A percentile compares a stretch with the other conserved stretches of the same genome.
phyloP scores from a whole-genome alignment of 2,888 invertebrate species.

The Euplexia lucipara region DNA sequence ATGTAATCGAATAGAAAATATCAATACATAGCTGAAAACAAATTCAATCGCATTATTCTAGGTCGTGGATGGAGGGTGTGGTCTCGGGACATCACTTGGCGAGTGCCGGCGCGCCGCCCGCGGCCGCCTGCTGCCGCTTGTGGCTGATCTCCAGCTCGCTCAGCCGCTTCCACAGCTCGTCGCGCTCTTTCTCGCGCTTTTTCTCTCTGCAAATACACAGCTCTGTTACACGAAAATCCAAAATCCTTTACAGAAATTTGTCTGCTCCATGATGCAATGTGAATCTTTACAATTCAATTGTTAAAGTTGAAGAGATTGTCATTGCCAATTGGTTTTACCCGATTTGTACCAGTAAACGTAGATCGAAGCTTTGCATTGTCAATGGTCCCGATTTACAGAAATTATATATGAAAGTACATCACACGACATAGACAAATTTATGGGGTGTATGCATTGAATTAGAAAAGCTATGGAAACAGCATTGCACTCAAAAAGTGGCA shows the following conservation, averaged over 20 bases:
- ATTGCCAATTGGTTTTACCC: not conserved
- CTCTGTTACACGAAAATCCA: constrained; percentile 22
- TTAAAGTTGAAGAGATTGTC: not conserved
- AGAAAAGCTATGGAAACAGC: too few relatives aligned
- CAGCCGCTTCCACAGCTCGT: constrained; percentile 98
- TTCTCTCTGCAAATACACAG: constrained; percentile 92
- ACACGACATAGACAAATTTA: not conserved
- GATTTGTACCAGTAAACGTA: constrained; percentile 1
- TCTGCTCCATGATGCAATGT: too few relatives aligned
- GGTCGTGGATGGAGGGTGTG: constrained; percentile 71
- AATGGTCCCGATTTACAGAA: not conserved
- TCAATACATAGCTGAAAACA: constrained; percentile 88
- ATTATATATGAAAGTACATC: not conserved
- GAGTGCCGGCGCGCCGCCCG: constrained; percentile 69
- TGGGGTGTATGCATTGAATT: too few relatives aligned
- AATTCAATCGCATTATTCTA: constrained; percentile 85
- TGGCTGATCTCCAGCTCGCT: constrained; percentile 96
- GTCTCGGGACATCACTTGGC: constrained; percentile 90
- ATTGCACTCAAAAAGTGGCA: too few relatives aligned
- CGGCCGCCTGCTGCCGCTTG: constrained; percentile 85
- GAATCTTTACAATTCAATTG: too few relatives aligned
- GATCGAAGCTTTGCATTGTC: not conserved
- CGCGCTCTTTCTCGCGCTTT: constrained; percentile 98
- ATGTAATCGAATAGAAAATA: constrained; percentile 90
- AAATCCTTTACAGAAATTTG: not conserved